Percentiles rank a stretch among this genome's conserved stretches.
phyloP scores from a whole-genome alignment of 2,797 vertebrate genomes.

The Okamejei kenojei region DNA sequence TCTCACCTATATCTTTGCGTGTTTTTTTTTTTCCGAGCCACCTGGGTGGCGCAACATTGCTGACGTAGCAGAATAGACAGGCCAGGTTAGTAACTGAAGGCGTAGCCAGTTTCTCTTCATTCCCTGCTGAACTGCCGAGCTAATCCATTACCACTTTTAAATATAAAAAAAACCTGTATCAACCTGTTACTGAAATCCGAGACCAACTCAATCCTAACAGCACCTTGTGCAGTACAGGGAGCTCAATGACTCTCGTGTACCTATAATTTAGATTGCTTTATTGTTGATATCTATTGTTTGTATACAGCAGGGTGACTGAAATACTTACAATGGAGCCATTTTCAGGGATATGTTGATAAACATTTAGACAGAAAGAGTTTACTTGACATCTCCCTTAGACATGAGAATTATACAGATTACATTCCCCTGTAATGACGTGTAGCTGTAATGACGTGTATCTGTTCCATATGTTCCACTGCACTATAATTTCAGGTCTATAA shows the following conservation, averaged over 20 bases:
- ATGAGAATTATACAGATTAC: background rate
- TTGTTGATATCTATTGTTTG: constrained; percentile 1
- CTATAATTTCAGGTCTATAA: constrained; percentile 25
- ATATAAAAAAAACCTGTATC: constrained; percentile 13
- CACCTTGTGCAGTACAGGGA: background rate
- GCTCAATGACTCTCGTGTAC: background rate
- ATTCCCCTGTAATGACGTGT: constrained; percentile 14
- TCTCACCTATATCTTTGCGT: no score
- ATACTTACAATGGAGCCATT: constrained; percentile 30
- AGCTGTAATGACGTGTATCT: background rate
- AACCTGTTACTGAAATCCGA: constrained; percentile 33
- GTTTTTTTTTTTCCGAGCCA: background rate
- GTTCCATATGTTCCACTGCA: background rate
- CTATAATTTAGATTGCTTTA: constrained; percentile 10
- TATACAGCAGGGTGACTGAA: constrained; percentile 11
- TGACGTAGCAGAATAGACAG: background rate
- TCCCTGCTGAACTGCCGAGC: background rate
- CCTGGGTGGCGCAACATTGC: constrained; percentile 25
- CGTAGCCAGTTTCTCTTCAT: constrained; percentile 4
- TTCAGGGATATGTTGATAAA: background rate
- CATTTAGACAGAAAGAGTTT: constrained; percentile 23
- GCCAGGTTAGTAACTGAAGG: constrained; percentile 7
- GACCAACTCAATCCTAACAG: background rate
- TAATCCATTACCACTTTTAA: constrained; percentile 36
- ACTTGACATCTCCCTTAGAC: constrained; percentile 18